phyloP scores from a whole-genome alignment of 2,797 vertebrate species.

The Chaunax sp. region DNA sequence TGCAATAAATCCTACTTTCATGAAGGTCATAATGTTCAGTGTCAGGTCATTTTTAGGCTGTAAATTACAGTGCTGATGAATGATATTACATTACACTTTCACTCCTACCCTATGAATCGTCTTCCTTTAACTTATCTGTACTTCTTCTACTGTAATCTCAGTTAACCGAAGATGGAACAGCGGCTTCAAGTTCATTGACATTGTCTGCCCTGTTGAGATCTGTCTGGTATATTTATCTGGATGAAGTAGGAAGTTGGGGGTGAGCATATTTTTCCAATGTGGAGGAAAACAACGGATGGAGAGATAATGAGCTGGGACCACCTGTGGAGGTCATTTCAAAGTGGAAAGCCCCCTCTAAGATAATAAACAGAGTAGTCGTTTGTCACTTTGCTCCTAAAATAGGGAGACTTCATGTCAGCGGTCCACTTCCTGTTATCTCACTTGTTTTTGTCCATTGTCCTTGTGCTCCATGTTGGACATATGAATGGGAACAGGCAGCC shows the following conservation, averaged over 20 bases:
- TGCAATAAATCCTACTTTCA: too few relatives aligned
- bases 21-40: too few relatives aligned
- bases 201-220: conserved; percentile 39
- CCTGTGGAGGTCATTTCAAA: conserved; percentile 76
- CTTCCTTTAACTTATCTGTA: too few relatives aligned
- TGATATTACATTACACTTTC: neutral
- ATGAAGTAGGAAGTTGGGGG: conserved; percentile 58
- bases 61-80: neutral
- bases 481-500: neutral
- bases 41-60: neutral
- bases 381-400: conserved; percentile 58
- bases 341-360: conserved; percentile 69
- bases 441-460: conserved; percentile 57
- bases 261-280: conserved; percentile 68
- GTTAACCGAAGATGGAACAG: conserved; percentile 2
- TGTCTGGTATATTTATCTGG: conserved; percentile 55
- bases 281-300: conserved; percentile 68
- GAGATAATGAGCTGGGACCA: conserved; percentile 67
- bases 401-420: conserved; percentile 41
- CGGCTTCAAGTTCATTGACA: conserved; percentile 30
- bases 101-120: too few relatives aligned
- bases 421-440: conserved; percentile 71
- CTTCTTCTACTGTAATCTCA: neutral
- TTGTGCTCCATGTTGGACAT: neutral
- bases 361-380: conserved; percentile 71